Base-by-base conservation (phyloP, 2,888 invertebrate species). In the Parascotia fuliginaria region DNA sequence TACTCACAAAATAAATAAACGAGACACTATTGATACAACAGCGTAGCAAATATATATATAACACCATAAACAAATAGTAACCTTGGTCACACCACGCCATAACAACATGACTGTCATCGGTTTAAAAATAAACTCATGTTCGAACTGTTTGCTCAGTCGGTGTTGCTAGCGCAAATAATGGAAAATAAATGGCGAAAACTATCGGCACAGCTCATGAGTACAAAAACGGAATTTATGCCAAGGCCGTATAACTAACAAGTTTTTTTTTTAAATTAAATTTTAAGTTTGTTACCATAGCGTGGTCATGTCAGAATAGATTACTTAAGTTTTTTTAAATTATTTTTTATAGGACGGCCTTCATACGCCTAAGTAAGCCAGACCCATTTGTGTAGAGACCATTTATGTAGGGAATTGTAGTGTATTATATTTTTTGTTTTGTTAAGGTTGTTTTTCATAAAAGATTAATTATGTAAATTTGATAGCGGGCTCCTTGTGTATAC, bases 121-220 rank as follows among this genome's bases (percentile, higher is more conserved):
- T 14, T 39, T 39, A 28, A 45, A 39, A 45, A 45, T 42, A 42
- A 40, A 42, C 9, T 19, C 13, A 29, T 33, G 12, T 22, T 24
- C 15, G 11, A 19, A 19, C 13, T 46, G 11, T 53, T 44, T 47
- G 28, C 5, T 24, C 59, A 62, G 40, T 24, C 49, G 39, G 13
- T 51, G 39, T 37, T 6, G 14, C 14, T 24, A 11, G 11, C 34
- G 22, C 19, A 31, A 31, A 48, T 14, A 43, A 41, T n/a, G n/a
- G n/a, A 36, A 31, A 27, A 48, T 14, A 43, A 41, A 34, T 44
- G 44, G 46, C 41, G 13, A 41, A 51, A 39, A 24, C 43, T 53
- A 60, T 50, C 16, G 24, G 19, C n/a, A 6, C 46, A 32, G 36
- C 41, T 54, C 53, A 51, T 49, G 40, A 45, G 43, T 55, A 40